Evolutionary conservation across 2,888 invertebrate genomes (phyloP).

Genomic region (Strigamia crassipes): DNA sequence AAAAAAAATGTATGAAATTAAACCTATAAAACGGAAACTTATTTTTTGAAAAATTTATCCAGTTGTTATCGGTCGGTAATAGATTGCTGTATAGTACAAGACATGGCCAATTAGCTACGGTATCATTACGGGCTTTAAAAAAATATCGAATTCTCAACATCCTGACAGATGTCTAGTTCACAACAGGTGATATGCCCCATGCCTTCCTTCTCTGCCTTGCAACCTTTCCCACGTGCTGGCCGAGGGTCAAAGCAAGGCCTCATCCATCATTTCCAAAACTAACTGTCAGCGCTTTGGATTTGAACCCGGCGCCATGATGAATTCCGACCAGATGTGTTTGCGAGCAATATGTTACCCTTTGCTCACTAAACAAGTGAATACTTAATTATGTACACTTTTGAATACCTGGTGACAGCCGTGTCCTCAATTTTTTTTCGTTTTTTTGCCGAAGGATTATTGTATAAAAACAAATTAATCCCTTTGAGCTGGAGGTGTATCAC

Average conservation of each 20-base stretch:
- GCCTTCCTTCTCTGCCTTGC: conserved; percentile 26
- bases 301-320: conserved; percentile 4
- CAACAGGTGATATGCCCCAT: conserved; percentile 30
- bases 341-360: not conserved
- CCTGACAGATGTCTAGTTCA: conserved; percentile 34
- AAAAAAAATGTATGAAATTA: too few relatives aligned
- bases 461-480: not conserved
- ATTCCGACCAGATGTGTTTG: conserved; percentile 12
- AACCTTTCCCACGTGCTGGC: conserved; percentile 33
- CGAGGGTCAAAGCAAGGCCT: conserved; percentile 20
- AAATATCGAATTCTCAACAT: conserved; percentile 29
- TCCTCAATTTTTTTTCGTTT: not conserved
- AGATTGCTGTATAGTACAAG: conserved; percentile 10
- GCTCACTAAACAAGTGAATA: not conserved
- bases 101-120: conserved; percentile 27
- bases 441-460: not conserved
- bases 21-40: not conserved
- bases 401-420: not conserved
- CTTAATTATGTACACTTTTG: not conserved
- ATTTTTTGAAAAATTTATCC: not conserved
- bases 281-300: conserved; percentile 29
- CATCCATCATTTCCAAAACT: conserved; percentile 35
- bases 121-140: not conserved
- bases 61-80: conserved; percentile 14
- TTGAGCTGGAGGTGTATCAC: not conserved